Evolutionary conservation across 92 coral and sea anemone species (phyloP), one percentile per base, ranked within the genome.

Genomic region (Scolanthus callimorphus): DNA sequence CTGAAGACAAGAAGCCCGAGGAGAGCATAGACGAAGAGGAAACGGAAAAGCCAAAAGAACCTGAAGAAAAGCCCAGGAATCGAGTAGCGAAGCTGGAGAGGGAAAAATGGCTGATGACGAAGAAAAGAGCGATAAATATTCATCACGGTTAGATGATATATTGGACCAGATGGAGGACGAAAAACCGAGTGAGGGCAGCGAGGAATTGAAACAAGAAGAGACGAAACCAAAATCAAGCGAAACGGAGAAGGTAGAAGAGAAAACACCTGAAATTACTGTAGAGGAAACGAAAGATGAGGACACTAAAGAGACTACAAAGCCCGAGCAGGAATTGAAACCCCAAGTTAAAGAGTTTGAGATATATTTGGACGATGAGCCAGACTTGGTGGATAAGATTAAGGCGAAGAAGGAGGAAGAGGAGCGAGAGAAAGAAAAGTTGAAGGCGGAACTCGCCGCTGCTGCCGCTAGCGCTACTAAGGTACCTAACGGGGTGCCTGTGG

Each of bases 131-230:
- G 97, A 91, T 68, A 91, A 86, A 46, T 91, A 91, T 28, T 91
- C 97, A 9, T 48, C 95, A 19, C 90, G 95, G 38, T 73, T 91
- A 23, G 97, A 91, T 65, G 83, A 81, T 28, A 89, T 91, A 17
- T 59, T 91, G 28, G 90, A 82, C 56, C 78, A 82, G 57, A 79
- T 60, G 41, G 84, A 77, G 39, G 95, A 82, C n/a, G 62, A 71
- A 39, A 4, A 29, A 29, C 10, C 15, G 10, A 29, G n/a, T 2
- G 85, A 38, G 26, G 44, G 49, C 31, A 46, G 8, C 19, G 27
- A 49, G 22, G 58, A 72, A 19, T 26, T 31, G 25, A 60, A 22
- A 23, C 17, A 39, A 27, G 22, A 23, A 31, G 59, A 60, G 20
- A 39, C 44, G 1, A 30, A 26, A 17, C 43, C 38, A n/a, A n/a